Conservation (phyloP, 53 echinoderm and acorn worm genomes). For the Patiria pectinifera region DNA sequence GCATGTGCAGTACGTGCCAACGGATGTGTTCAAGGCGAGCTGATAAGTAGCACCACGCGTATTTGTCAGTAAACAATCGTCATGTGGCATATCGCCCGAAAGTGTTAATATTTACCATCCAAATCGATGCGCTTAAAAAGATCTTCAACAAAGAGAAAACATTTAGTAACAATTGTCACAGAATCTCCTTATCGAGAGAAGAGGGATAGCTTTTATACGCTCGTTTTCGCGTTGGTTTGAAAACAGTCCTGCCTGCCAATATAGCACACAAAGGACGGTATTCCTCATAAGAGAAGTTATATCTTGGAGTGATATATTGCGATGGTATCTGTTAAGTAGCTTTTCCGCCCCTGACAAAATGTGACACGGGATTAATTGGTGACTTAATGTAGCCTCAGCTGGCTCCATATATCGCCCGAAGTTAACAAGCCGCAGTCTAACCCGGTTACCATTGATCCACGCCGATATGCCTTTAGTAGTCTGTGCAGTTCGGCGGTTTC, state of each 20-base stretch:
- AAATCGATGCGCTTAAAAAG: background rate
- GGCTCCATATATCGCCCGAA: background rate
- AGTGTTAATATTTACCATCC: background rate
- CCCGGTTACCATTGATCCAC: constrained; percentile 11
- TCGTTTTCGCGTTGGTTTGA: background rate
- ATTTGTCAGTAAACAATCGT: background rate
- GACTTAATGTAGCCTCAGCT: constrained; percentile 36
- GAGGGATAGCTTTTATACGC: background rate
- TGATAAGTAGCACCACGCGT: background rate
- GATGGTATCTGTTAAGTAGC: background rate
- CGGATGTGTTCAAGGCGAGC: too few relatives aligned
- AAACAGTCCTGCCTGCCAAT: background rate
- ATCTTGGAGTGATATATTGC: background rate
- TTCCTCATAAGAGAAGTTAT: background rate
- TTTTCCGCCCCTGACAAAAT: background rate
- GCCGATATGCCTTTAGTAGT: background rate
- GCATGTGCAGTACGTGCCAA: background rate
- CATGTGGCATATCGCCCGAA: background rate
- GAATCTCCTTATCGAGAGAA: background rate
- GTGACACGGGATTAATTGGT: constrained; percentile 20
- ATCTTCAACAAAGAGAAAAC: background rate
- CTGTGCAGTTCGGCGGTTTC: background rate
- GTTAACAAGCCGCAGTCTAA: background rate
- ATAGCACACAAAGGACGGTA: background rate
- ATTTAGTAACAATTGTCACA: background rate